Evolutionary conservation across 2,113 vertebrate genomes (phyloP), one percentile per base, ranked within the genome.

Genomic region (Cyprinodon brontotheroides): DNA sequence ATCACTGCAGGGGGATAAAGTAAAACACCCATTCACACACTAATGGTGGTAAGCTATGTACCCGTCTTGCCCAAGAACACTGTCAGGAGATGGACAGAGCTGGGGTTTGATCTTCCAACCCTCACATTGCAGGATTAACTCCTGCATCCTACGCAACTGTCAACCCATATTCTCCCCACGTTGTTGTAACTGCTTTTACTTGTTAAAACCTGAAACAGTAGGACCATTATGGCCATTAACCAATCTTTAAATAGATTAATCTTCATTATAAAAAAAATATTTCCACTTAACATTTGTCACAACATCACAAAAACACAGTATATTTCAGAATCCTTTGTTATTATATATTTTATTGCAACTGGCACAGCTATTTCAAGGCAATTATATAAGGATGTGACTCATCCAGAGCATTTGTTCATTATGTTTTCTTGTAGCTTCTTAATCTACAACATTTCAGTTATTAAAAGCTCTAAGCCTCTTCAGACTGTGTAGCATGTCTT

Each of bases 401-500:
- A 59, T 40, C 15, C 10, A n/a, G 9, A 72, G 29, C 11, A 61
- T 8, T 14, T 20, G 70, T 17, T 38, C 47, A 69, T n/a, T 66
- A 61, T 70, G 72, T 61, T 80, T 74, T 61, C 67, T 66, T 43
- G 50, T 41, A 63, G 40, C 29, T 22, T 3, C 6, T 20, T 40
- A 40, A 74, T 47, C 53, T 63, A 40, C 6, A 20, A 38, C 29
- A 74, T 60, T 69, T 53, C 67, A 69, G 22, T 38, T 39, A 65
- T 59, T 29, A 63, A 45, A 72, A 45, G 39, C 3, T 40, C 38
- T 45, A 40, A 40, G 68, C 41, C 39, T 63, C 43, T 67, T 22
- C 72, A 61, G n/a, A 59, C 14, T 10, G 53, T 78, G 57, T 20
- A 47, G 50, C 62, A 45, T 59, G 48, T 61, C 39, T 41, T n/a